Base-by-base conservation (phyloP, 1,140 invertebrate species). In the Bombus sibiricus region DNA sequence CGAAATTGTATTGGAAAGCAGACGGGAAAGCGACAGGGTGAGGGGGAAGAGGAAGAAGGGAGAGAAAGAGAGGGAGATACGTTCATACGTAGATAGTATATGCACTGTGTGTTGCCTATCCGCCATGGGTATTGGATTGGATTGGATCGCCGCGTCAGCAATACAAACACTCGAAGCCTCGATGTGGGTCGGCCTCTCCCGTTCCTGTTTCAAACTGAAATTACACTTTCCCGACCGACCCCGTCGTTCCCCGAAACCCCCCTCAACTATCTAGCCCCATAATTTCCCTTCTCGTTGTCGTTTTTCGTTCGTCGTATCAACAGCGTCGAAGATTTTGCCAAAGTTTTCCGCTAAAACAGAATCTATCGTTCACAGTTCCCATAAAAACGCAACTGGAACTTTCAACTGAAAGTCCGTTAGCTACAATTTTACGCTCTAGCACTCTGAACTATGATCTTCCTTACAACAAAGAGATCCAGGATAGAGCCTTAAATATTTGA, bases 131-230 rank as follows among this genome's bases (percentile, higher is more conserved):
- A 93, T 92, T 94, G 93, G 93, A 94, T 95, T 94, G 94, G 93
- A 95, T 94, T 95, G 94, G 94, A 94, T 94, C 93, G 94, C 94
- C 93, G 93, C 93, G 94, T 95, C 94, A 94, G 94, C 94, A 95
- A 94, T 94, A 95, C 93, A 94, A 95, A 95, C 94, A 94, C 94
- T 94, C 92, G 90, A 93, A 93, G 92, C 83, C 93, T 92, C 94
- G 92, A 93, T 93, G 93, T 93, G 93, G 92, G 93, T 93, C 93
- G 92, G 90, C 81, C 84, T 90, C 86, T 90, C 85, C 85, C 91
- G 89, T 92, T 93, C 92, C 93, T 93, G 93, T 95, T 95, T 95
- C 93, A 92, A 94, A 94, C 93, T 94, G 94, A 94, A 95, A 94
- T 95, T 95, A 94, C 94, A 93, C 93, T 94, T 95, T 94, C 91